Base-by-base conservation (phyloP, 2,797 vertebrate genomes). In the Schizopygopsis malacanthus region DNA sequence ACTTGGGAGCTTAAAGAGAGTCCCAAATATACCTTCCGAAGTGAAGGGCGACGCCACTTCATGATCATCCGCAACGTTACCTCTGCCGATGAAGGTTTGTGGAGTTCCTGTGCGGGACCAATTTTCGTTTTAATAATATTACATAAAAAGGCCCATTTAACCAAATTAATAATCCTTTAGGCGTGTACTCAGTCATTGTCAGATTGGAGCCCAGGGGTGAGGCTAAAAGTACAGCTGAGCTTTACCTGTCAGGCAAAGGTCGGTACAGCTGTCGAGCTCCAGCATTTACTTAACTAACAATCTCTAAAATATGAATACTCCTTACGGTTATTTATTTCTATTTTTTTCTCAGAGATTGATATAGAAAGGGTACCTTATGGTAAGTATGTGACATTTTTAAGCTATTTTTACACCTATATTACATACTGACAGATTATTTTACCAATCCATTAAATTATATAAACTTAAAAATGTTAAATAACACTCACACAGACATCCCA, bases 51-150 rank as follows among this genome's bases (percentile, higher is more conserved):
- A 87, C 97, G 97, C 90, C 98, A 99, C 93, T 99, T 99, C 89
- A 99, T 99, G 98, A 97, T 98, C 87, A 99, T 99, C 92, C 96
- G 96, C 94, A 99, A 98, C 0, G 98, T 99, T 90, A 96, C 97
- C 86, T 95, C 96, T 41, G 98, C 99, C 87, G 98, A 99, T 4
- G 98, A 99, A 99, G 98, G 98, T 99, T 95, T 95, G 93, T 93
- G 93, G 89, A 84, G 87, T 79, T 71, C 7, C 37, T 82, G 61
- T 82, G n/a, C 61, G 67, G 59, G 79, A 54, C n/a, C 71, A 63
- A 80, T 83, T 75, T 73, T 83, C 61, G 33, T 28, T 78, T 63
- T 52, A 25, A 20, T 65, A 45, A 69, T 50, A 56, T 81, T 71
- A 52, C 28, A 86, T 84, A 69, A 80, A 22, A 41, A 82, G 52